Evolutionary conservation across 2,797 vertebrate genomes (phyloP), one percentile per base, ranked within the genome.

Genomic region (Naso thynnoides): DNA sequence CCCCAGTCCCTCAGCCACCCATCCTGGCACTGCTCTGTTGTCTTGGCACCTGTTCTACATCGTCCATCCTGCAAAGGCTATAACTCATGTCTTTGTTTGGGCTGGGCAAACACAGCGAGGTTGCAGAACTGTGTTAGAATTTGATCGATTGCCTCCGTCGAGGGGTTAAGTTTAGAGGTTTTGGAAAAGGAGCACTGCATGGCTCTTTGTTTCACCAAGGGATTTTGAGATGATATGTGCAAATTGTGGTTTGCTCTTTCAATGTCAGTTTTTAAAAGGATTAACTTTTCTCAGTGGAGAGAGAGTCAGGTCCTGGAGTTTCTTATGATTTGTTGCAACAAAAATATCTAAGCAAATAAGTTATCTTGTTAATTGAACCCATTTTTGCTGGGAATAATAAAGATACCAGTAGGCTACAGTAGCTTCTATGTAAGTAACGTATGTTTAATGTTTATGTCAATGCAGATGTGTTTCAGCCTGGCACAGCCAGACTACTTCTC

Each of bases 31-130:
- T 29, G 63, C 71, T 61, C 59, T 52, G 76, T 64, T 77, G 76
- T 72, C 77, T 80, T 88, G 90, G 91, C 93, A 94, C 90, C 90
- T 93, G 91, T 67, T 91, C 76, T 78, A 72, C 87, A 86, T 85
- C 55, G 61, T 27, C 89, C 85, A 79, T 87, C 77, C 85, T 87
- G 86, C 78, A 73, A 76, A 87, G 86, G 73, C 77, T 78, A 85
- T 86, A 87, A 89, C 79, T 89, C 80, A 70, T 59, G 85, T 86
- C 89, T 90, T 88, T 93, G 87, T 92, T 79, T 68, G 49, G 39
- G 62, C 66, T 39, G 58, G 59, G 68, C 61, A 61, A 63, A 69
- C 69, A 70, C 63, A 61, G 70, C 31, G 38, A 48, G 73, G 81
- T 74, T 67, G 39, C 64, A 72, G 71, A 76, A 38, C 63, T 67